Conservation (phyloP, 1,140 invertebrate species). For the Ylistrum balloti region DNA sequence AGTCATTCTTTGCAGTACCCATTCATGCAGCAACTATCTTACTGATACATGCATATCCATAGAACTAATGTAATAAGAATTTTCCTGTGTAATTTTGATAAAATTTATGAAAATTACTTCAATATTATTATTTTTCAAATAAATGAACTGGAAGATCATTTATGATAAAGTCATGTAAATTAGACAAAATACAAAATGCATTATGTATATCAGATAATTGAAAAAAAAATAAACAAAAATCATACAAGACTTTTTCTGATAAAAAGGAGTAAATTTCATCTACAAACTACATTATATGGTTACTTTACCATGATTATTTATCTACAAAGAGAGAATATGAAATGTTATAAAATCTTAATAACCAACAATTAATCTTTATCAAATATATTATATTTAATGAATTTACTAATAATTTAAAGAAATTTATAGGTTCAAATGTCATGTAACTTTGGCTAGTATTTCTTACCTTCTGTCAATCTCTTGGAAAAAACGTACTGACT, state of each 20-base stretch:
- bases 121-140: not conserved
- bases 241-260: not conserved
- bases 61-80: not conserved
- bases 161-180: not conserved
- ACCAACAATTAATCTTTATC: too few species aligned
- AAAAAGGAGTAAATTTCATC: not conserved
- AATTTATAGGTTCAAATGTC: too few species aligned
- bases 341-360: not conserved
- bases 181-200: not conserved
- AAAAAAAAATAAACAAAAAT: not conserved
- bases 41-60: not conserved
- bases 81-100: not conserved
- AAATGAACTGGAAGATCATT: not conserved
- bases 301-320: slow-evolving; percentile 6
- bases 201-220: not conserved
- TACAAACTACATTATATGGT: not conserved
- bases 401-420: too few species aligned
- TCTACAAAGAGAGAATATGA: not conserved
- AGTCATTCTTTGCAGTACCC: not conserved
- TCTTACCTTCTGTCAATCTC: too few species aligned
- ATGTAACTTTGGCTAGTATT: too few species aligned
- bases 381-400: too few species aligned
- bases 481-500: too few species aligned
- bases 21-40: not conserved
- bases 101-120: not conserved